Percentiles rank a stretch among this genome's conserved stretches.
These are phyloP conservation scores for Pseudomugil gertrudae DNA, from an alignment of 2,797 vertebrate species.

Conservation along the genomic window DNA sequence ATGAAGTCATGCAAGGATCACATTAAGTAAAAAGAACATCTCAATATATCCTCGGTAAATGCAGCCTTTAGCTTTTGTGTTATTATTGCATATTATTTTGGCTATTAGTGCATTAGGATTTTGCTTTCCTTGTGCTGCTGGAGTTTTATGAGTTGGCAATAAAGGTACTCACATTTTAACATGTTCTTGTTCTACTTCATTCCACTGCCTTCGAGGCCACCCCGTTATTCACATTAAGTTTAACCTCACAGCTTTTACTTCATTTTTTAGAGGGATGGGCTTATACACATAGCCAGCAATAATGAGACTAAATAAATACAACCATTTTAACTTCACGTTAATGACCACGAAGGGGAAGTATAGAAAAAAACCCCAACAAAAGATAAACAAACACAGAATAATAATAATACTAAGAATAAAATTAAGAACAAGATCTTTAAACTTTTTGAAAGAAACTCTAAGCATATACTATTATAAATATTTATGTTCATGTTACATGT, in stretches of 20 bases:
- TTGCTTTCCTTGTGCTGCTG: neutral
- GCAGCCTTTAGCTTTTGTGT: conserved; percentile 45
- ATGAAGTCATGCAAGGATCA: conserved; percentile 59
- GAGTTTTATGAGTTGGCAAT: neutral
- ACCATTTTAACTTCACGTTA: conserved; percentile 50
- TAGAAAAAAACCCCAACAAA: conserved; percentile 2
- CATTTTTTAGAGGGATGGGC: conserved; percentile 29
- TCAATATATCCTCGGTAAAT: conserved; percentile 39
- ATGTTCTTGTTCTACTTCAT: conserved; percentile 4
- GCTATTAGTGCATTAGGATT: conserved; percentile 31
- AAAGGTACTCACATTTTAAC: neutral
- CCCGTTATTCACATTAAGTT: conserved; percentile 42
- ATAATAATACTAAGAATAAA: conserved; percentile 34
- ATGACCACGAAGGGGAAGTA: conserved; percentile 37
- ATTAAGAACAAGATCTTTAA: conserved; percentile 28
- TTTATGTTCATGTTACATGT: conserved; percentile 29
- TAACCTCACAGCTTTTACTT: conserved; percentile 54
- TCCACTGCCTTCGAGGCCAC: conserved; percentile 30
- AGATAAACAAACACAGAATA: conserved; percentile 27
- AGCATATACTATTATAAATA: conserved; percentile 48
- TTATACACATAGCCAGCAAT: conserved; percentile 29
- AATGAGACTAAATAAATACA: conserved; percentile 39
- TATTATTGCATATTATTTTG: conserved; percentile 27
- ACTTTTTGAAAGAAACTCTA: conserved; percentile 40
- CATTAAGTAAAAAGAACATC: conserved; percentile 50